phyloP scores from a whole-genome alignment of 2,888 invertebrate genomes.

The Tetragnatha montana region DNA sequence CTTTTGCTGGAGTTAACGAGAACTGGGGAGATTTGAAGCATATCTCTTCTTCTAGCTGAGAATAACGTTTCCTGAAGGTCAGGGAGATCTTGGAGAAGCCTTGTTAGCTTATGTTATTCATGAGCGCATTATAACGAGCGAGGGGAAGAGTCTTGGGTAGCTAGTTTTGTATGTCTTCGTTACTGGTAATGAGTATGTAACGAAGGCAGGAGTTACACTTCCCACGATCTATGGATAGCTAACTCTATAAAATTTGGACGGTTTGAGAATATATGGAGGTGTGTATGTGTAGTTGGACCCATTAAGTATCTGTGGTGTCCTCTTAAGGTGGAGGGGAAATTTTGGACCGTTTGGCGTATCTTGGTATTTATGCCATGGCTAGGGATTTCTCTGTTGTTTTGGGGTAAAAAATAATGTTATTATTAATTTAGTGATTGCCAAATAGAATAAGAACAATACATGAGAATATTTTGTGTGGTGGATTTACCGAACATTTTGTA shows the following conservation, averaged over 20 bases:
- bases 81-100: not conserved
- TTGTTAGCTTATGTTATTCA: constrained; percentile 36
- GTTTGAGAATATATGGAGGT: constrained; percentile 29
- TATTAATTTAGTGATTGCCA: too few relatives aligned
- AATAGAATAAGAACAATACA: too few relatives aligned
- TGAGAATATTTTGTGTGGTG: too few relatives aligned
- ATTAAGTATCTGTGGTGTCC: not conserved
- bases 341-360: too few relatives aligned
- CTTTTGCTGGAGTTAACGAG: constrained; percentile 34
- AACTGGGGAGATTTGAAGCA: constrained; percentile 9
- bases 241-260: constrained; percentile 22
- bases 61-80: constrained; percentile 16
- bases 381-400: too few relatives aligned
- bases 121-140: constrained; percentile 43
- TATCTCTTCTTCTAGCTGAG: constrained; percentile 14
- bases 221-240: constrained; percentile 41
- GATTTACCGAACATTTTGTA: too few relatives aligned
- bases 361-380: too few relatives aligned
- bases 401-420: too few relatives aligned
- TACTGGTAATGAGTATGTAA: constrained; percentile 52
- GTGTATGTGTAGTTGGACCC: constrained; percentile 6
- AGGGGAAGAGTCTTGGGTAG: not conserved
- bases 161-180: constrained; percentile 45
- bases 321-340: not conserved
- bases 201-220: constrained; percentile 26